phyloP scores from a whole-genome alignment of 1,140 invertebrate genomes.

The Drosophila navojoa region DNA sequence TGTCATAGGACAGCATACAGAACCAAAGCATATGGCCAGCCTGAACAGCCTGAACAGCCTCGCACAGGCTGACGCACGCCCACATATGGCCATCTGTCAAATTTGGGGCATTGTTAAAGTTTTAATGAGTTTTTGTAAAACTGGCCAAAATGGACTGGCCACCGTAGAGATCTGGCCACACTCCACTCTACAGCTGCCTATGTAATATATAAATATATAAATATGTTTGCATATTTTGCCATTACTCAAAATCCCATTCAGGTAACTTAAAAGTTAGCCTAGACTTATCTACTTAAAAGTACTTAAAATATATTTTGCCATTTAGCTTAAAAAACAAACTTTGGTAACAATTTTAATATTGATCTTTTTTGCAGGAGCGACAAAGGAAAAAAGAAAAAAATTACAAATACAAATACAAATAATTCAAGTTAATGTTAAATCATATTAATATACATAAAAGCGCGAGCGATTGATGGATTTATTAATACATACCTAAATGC shows the following conservation, averaged over 20 bases:
- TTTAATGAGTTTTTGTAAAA: constrained; percentile 48
- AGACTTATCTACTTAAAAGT: constrained; percentile 11
- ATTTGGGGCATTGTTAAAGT: constrained; percentile 28
- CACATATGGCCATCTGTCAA: constrained; percentile 29
- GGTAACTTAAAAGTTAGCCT: not conserved
- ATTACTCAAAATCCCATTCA: constrained; percentile 4
- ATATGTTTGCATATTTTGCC: not conserved
- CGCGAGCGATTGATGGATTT: no score
- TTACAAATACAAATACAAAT: no score
- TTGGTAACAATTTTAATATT: not conserved
- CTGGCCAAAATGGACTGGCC: not conserved
- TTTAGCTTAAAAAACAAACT: constrained; percentile 6
- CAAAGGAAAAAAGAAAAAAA: not conserved
- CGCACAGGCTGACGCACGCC: not conserved
- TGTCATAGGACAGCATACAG: not conserved
- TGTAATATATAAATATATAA: not conserved
- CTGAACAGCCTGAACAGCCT: not conserved
- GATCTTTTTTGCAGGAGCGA: no score
- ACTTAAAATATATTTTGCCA: not conserved
- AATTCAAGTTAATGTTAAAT: no score
- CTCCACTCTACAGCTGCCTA: not conserved
- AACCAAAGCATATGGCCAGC: constrained; percentile 24
- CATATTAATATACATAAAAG: no score
- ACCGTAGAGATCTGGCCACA: constrained; percentile 5
- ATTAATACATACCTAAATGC: no score